Conservation (phyloP, 2,113 vertebrate genomes). For the Anseranas semipalmata region DNA sequence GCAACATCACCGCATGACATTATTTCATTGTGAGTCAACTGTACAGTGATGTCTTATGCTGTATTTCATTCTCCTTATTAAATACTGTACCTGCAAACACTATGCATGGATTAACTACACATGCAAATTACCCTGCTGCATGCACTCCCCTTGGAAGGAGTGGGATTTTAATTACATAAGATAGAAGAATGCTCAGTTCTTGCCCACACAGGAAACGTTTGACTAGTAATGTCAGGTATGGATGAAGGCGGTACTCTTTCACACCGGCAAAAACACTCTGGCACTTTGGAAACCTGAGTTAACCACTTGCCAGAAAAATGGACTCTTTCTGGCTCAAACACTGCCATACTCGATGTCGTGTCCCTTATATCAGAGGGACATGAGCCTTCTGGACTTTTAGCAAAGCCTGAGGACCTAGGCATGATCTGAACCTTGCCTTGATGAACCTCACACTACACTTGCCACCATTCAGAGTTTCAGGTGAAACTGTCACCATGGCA, state of each 20-base stretch:
- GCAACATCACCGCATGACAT: not conserved
- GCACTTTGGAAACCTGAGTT: not conserved
- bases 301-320: not conserved
- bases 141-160: constrained; percentile 13
- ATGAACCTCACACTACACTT: not conserved
- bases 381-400: not conserved
- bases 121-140: not conserved
- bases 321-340: not conserved
- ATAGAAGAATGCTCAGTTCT: constrained; percentile 33
- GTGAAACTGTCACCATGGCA: not conserved
- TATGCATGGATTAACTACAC: not conserved
- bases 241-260: constrained; percentile 8
- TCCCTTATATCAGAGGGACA: too few species aligned
- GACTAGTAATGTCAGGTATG: constrained; percentile 26
- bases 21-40: not conserved
- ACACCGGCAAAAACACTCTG: not conserved
- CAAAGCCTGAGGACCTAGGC: not conserved
- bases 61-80: not conserved
- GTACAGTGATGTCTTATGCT: not conserved
- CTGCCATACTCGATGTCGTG: not conserved
- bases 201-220: constrained; percentile 53
- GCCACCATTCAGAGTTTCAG: not conserved
- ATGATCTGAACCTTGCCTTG: not conserved
- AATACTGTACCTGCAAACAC: not conserved
- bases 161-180: constrained; percentile 24